Evolutionary conservation across 2,113 vertebrate genomes (phyloP).

Genomic region (Melanocharis versteri): DNA sequence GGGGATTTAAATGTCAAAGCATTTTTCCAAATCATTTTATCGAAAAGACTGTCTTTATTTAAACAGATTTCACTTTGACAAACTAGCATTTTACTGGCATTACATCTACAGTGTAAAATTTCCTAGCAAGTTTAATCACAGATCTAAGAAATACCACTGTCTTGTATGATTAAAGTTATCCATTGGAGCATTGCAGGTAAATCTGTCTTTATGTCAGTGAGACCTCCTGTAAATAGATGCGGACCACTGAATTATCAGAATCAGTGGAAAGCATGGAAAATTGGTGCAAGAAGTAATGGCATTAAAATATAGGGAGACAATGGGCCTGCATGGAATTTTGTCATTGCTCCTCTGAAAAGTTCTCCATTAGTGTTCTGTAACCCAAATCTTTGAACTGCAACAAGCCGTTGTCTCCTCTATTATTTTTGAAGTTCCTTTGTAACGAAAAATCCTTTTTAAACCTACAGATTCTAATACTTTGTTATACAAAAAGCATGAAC

Average conservation of each 20-base stretch:
- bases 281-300: not conserved
- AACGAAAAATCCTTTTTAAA: not conserved
- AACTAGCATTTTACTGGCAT: not conserved
- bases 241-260: not conserved
- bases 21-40: not conserved
- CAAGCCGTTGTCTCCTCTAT: not conserved
- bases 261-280: not conserved
- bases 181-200: not conserved
- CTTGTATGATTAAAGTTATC: not conserved
- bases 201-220: not conserved
- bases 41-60: not conserved
- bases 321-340: not conserved
- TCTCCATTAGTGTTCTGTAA: not conserved
- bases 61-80: not conserved
- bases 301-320: not conserved
- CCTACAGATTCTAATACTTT: not conserved
- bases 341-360: not conserved
- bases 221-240: not conserved
- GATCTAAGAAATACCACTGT: not conserved
- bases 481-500: rapidly evolving
- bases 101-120: not conserved
- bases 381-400: not conserved
- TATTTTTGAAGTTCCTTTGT: not conserved
- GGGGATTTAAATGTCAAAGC: not conserved
- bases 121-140: not conserved